phyloP scores from a whole-genome alignment of 2,888 invertebrate genomes.

The Cheilosia vulpina region DNA sequence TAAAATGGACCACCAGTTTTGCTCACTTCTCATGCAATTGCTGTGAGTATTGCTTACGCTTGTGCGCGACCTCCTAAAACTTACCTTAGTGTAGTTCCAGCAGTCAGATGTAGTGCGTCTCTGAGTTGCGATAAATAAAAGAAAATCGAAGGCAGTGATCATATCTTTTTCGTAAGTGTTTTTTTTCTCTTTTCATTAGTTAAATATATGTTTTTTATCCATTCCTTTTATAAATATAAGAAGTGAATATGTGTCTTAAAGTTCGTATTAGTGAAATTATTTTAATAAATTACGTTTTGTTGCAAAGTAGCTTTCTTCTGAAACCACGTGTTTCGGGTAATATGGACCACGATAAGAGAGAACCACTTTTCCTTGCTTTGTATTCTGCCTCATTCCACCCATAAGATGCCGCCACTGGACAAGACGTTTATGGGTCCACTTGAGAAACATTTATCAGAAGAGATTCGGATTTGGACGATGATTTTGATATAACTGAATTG shows the following conservation, averaged over 20 bases:
- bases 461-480: too few relatives aligned
- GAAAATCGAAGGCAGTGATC: neutral
- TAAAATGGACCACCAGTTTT: too few relatives aligned
- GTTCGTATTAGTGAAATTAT: neutral
- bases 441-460: too few relatives aligned
- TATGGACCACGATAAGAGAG: neutral
- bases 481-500: too few relatives aligned
- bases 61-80: too few relatives aligned
- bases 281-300: neutral
- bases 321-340: neutral
- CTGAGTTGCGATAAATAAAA: too few relatives aligned
- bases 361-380: neutral
- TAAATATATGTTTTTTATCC: neutral
- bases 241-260: neutral
- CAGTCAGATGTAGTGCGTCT: too few relatives aligned
- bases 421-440: fast-evolving
- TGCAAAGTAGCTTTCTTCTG: neutral
- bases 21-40: too few relatives aligned
- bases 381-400: neutral
- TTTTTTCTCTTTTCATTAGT: neutral
- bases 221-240: neutral
- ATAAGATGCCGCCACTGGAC: too few relatives aligned
- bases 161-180: neutral
- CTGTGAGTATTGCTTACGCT: too few relatives aligned
- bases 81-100: too few relatives aligned